phyloP scores from a whole-genome alignment of 1,140 invertebrate species.

The Bombus breviceps region DNA sequence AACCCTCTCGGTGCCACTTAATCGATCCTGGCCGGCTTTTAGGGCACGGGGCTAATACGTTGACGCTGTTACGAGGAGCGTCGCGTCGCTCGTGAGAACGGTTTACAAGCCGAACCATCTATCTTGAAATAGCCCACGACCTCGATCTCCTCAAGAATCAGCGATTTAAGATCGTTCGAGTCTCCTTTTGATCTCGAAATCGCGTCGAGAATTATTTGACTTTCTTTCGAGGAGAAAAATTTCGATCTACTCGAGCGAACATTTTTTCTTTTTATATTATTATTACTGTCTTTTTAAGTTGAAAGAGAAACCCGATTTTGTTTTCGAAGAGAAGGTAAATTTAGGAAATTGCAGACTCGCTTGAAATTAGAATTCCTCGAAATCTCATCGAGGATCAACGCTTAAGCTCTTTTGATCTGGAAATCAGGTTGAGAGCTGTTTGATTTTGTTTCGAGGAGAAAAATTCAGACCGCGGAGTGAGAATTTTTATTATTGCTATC shows the following conservation, averaged over 20 bases:
- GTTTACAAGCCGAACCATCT: constrained; percentile 48
- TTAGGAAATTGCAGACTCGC: background rate
- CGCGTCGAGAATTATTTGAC: background rate
- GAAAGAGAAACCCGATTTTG: background rate
- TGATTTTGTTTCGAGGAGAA: no score
- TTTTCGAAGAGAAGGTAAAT: background rate
- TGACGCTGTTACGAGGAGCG: background rate
- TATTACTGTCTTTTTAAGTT: background rate
- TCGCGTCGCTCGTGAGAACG: constrained; percentile 15
- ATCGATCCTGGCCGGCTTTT: constrained; percentile 63
- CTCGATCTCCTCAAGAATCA: constrained; percentile 16
- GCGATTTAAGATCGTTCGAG: background rate
- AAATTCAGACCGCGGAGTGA: background rate
- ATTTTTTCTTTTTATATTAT: no score
- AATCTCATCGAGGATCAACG: background rate
- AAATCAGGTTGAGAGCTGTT: no score
- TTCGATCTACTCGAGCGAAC: no score
- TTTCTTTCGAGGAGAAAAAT: background rate
- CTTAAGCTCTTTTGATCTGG: background rate
- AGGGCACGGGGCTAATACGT: constrained; percentile 35
- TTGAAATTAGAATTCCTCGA: background rate
- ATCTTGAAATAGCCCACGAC: constrained; percentile 20
- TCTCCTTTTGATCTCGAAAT: background rate
- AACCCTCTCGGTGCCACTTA: constrained; percentile 64
- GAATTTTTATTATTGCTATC: background rate